Base-by-base conservation (phyloP, 1,140 invertebrate species). In the Argopecten irradians region DNA sequence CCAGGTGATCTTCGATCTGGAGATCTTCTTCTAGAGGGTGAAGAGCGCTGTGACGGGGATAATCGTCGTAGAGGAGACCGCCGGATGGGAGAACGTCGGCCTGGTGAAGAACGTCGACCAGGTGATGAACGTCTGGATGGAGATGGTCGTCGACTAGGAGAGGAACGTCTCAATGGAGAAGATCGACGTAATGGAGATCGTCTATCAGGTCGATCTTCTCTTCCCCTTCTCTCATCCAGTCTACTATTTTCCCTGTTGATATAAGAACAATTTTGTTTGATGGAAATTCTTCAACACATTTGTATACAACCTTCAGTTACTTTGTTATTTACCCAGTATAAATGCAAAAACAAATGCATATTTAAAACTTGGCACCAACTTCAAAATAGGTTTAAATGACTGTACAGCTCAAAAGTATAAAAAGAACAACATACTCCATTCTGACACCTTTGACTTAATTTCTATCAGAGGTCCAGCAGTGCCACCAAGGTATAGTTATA, bases 11-110 rank as follows among this genome's bases (percentile, higher is more conserved):
- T 85, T 28, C 84, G 39, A 22, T 84, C 55, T 34, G 86, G 84
- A 35, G 89, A 90, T 41, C 86, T 35, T 84, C 89, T 90, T 28
- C 84, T 85, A 5, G n/a, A 5, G 1, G 55, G 55, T 71, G 55
- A 71, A 71, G 22, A 71, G 28, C 55, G 55, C 28, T 71, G 55
- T 71, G 55, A 71, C n/a, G 55, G 55, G n/a, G 55, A 71, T 3
- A 71, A n/a, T 28, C 55, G 55, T 28, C 55, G 55, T 3, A 71
- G n/a, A 71, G 55, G 55, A 71, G 55, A 71, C 28, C 55, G 22
- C 28, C 55, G 55, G 22, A 1, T 11, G 5, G 55, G 55, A 28
- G 55, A 71, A 71, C 55, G 55, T n/a, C 55, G 55, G 11, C 22
- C 55, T 5, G 55, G 55, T n/a, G 55, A 16, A n/a, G 55, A 3